These are phyloP conservation scores for Eumacrocentrus americanus DNA, from an alignment of 2,888 invertebrate species.

Conservation along the genomic window DNA sequence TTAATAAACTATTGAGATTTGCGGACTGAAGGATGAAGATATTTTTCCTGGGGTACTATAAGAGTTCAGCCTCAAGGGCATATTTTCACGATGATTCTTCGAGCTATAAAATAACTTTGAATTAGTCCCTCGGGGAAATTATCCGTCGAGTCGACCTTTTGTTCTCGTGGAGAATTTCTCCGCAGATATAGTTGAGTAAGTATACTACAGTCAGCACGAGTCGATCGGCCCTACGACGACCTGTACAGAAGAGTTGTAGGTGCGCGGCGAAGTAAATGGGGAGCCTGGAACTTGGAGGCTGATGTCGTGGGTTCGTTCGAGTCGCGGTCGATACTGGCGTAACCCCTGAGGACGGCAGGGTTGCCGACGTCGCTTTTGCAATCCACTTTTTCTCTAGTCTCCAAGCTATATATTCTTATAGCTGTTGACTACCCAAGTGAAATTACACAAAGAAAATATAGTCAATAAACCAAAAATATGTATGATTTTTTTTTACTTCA, in stretches of 20 bases:
- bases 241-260: slow-evolving; percentile 5
- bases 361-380: slow-evolving; percentile 48
- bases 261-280: slow-evolving; percentile 36
- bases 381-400: too few species aligned
- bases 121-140: slow-evolving; percentile 14
- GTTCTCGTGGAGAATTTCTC: slow-evolving; percentile 34
- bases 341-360: slow-evolving; percentile 46
- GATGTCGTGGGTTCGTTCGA: slow-evolving; percentile 17
- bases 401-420: too few species aligned
- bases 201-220: not conserved
- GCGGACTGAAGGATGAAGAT: slow-evolving; percentile 6
- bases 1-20: too few species aligned
- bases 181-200: slow-evolving; percentile 21
- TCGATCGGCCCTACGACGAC: not conserved
- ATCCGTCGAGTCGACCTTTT: slow-evolving; percentile 2
- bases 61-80: slow-evolving; percentile 6
- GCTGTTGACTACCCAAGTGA: too few species aligned
- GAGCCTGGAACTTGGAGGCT: slow-evolving; percentile 45
- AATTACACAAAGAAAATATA: too few species aligned
- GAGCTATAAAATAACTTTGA: slow-evolving; percentile 22
- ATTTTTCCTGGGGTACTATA: not conserved
- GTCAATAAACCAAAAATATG: too few species aligned
- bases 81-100: slow-evolving; percentile 24
- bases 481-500: too few species aligned
- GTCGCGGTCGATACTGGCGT: slow-evolving; percentile 53